Percentiles rank a stretch among this genome's conserved stretches.
These are phyloP conservation scores for Pseudotriccus pelzelni DNA, from an alignment of 2,797 vertebrate genomes.

Conservation along the genomic window DNA sequence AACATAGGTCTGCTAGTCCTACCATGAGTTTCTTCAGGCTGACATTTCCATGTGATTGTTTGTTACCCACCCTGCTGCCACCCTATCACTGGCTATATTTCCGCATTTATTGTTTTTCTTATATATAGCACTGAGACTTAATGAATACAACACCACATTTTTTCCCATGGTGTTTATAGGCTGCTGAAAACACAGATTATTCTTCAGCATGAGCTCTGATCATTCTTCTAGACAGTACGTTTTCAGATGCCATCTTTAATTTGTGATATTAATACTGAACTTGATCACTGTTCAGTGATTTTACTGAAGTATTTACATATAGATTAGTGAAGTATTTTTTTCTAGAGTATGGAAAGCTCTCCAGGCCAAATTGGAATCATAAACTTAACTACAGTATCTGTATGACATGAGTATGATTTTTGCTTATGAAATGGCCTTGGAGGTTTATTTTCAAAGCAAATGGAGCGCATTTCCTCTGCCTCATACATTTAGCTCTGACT, in stretches of 20 bases:
- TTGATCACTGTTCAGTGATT: conserved; percentile 72
- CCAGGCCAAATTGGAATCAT: conserved; percentile 66
- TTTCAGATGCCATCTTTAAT: conserved; percentile 75
- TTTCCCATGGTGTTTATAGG: conserved; percentile 28
- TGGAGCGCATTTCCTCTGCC: conserved; percentile 31
- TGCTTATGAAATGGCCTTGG: conserved; percentile 62
- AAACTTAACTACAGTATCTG: conserved; percentile 68
- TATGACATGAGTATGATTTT: conserved; percentile 64
- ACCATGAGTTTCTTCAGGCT: not conserved
- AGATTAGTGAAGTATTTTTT: conserved; percentile 69
- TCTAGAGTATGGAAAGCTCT: conserved; percentile 58
- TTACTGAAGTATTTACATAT: conserved; percentile 76
- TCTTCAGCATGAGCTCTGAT: conserved; percentile 52
- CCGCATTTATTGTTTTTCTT: conserved; percentile 42
- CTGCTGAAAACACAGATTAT: conserved; percentile 66
- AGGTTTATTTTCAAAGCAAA: conserved; percentile 66
- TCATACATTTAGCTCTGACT: conserved; percentile 16
- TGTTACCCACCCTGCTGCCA: conserved; percentile 24
- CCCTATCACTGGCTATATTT: conserved; percentile 43
- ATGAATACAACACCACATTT: not conserved
- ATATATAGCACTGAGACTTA: conserved; percentile 23
- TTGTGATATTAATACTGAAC: conserved; percentile 72
- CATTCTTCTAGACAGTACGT: conserved; percentile 56
- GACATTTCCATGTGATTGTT: conserved; percentile 33
- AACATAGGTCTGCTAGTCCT: not conserved